A percentile compares a stretch with the other conserved stretches of the same genome.
phyloP scores from a whole-genome alignment of 1,140 invertebrate genomes.

The Aphaenogaster floridana region DNA sequence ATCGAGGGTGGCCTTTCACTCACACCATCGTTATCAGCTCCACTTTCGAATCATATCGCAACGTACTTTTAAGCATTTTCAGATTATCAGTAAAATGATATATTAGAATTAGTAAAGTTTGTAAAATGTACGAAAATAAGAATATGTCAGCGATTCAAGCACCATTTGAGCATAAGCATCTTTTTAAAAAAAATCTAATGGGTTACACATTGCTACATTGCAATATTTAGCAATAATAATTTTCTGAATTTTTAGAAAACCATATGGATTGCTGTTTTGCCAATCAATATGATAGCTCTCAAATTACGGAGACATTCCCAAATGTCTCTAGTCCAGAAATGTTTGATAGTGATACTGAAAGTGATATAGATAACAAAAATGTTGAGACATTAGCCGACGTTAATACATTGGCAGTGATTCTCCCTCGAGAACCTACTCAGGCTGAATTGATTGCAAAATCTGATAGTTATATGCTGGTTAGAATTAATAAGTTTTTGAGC shows the following conservation, averaged over 20 bases:
- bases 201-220: neutral
- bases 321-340: conserved; percentile 83
- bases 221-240: neutral
- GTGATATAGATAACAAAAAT: conserved; percentile 61
- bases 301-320: conserved; percentile 29
- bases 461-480: conserved; percentile 76
- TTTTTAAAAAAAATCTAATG: neutral
- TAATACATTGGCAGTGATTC: conserved; percentile 34
- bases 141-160: neutral
- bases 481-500: conserved; percentile 82
- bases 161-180: neutral
- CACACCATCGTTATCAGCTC: neutral
- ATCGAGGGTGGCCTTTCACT: neutral
- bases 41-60: neutral
- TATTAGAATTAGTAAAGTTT: neutral
- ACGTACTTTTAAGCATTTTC: neutral
- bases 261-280: conserved; percentile 81
- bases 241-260: conserved; percentile 72
- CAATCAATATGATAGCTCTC: conserved; percentile 58
- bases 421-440: conserved; percentile 74
- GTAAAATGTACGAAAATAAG: neutral
- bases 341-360: conserved; percentile 83
- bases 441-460: conserved; percentile 79
- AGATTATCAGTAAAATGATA: neutral
- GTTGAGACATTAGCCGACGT: conserved; percentile 39